Evolutionary conservation across 2,888 invertebrate genomes (phyloP), one percentile per base, ranked within the genome.

Genomic region (Metopia argyrocephala): DNA sequence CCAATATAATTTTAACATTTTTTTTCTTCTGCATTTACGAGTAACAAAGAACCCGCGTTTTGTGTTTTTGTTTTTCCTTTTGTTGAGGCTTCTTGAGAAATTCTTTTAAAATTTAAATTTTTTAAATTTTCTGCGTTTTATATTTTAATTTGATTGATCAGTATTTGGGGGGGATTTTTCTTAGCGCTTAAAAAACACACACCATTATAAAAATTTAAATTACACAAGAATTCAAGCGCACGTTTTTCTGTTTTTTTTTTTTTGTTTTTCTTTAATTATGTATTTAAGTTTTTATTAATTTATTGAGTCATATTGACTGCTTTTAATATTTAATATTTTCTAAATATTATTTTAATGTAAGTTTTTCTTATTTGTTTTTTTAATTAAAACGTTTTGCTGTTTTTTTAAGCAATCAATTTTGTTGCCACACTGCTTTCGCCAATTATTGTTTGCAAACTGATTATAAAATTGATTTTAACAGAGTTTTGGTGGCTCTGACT

Each of bases 401-500:
- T 12, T 31, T 31, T 31, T 31, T 12, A n/a, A n/a, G n/a, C n/a
- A n/a, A 31, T 12, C 38, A 15, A 3, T 38, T 38, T 38, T 6
- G 15, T 38, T 38, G 38, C 15, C 3, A 38, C 38, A 38, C 38
- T 38, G 9, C 15, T 12, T 38, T 15, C 45, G 12, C 23, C 74
- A 9, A 50, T 28, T 45, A 18, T 52, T 59, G 48, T 28, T 57
- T 12, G 28, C 23, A 27, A 5, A 79, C 78, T 79, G 64, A 71
- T 61, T 21, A 52, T 45, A 28, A 18, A n/a, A 46, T 59, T 65
- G 4, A 52, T 7, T 20, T 66, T 28, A 38, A 38, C 38, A 38
- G 12, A 1, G 38, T 38, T 15, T 38, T 38, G 38, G 15, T n/a
- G n/a, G n/a, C n/a, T n/a, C 38, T 38, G 12, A 2, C 15, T 15